Percentiles rank a stretch among this genome's conserved stretches.
Evolutionary conservation across 1,140 invertebrate species (phyloP).

Genomic region (Microplitis demolitor): DNA sequence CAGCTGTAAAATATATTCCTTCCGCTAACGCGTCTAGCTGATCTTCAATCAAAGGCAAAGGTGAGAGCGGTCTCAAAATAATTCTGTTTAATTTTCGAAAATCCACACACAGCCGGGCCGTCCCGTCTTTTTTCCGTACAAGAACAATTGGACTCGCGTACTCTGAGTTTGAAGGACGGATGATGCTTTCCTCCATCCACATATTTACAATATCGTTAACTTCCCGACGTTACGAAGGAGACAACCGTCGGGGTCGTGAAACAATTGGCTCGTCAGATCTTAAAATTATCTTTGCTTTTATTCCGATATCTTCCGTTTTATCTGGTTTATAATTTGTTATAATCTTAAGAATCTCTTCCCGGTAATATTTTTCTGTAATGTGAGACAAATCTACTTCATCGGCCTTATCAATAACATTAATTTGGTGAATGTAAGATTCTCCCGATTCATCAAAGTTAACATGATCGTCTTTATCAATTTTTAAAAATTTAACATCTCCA

Average conservation of each 20-base stretch:
- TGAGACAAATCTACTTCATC: too few relatives aligned
- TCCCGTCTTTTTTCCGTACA: constrained; percentile 26
- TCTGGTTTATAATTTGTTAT: too few relatives aligned
- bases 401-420: too few relatives aligned
- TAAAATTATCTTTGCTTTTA: neutral
- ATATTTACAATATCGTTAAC: constrained; percentile 13
- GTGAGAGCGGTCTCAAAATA: constrained; percentile 20
- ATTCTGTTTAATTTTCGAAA: constrained; percentile 27
- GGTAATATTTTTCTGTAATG: too few relatives aligned
- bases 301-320: neutral
- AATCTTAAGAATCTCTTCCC: too few relatives aligned
- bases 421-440: too few relatives aligned
- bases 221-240: neutral
- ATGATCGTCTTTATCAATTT: too few relatives aligned
- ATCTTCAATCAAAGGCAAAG: constrained; percentile 27
- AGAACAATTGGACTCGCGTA: constrained; percentile 27
- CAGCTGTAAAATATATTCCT: constrained; percentile 47
- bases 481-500: too few relatives aligned
- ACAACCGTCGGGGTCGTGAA: constrained; percentile 16
- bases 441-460: too few relatives aligned
- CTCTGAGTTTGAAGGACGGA: constrained; percentile 17
- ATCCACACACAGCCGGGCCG: constrained; percentile 26
- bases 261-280: constrained; percentile 2
- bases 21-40: constrained; percentile 26
- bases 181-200: constrained; percentile 21